A percentile compares a stretch with the other conserved stretches of the same genome.
phyloP scores from a whole-genome alignment of 2,797 vertebrate genomes.

The Cyprinodon diabolis region DNA sequence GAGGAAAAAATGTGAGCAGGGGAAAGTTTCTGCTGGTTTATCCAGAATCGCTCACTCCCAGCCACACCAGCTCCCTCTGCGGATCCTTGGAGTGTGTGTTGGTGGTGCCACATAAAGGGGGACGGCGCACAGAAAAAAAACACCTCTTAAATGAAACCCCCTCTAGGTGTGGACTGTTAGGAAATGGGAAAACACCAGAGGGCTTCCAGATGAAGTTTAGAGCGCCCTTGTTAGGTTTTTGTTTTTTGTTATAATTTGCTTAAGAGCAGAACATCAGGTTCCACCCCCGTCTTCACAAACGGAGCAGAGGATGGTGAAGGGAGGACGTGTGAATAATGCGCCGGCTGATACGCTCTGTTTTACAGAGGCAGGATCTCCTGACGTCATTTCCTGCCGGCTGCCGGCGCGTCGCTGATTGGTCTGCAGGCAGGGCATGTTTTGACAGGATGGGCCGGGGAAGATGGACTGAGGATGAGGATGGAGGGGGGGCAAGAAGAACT shows the following conservation, averaged over 20 bases:
- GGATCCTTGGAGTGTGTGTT: constrained; percentile 16
- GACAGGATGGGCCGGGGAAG: constrained; percentile 23
- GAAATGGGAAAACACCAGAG: constrained; percentile 38
- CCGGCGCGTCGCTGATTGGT: constrained; percentile 73
- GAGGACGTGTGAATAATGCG: constrained; percentile 59
- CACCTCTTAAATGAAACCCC: constrained; percentile 30
- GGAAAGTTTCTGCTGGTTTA: constrained; percentile 54
- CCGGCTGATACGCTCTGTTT: constrained; percentile 63
- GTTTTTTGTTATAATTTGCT: constrained; percentile 17
- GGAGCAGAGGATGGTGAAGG: constrained; percentile 31
- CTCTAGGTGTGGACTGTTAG: constrained; percentile 27
- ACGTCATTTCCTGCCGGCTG: constrained; percentile 84
- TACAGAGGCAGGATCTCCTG: constrained; percentile 65
- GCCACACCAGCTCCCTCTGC: constrained; percentile 38
- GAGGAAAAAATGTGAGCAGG: constrained; percentile 7
- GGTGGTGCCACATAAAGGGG: constrained; percentile 9
- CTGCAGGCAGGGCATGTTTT: constrained; percentile 50
- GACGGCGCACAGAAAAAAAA: constrained; percentile 32
- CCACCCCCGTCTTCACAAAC: constrained; percentile 41
- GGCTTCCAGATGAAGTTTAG: constrained; percentile 20
- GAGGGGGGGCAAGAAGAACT: constrained; percentile 48
- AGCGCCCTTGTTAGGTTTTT: constrained; percentile 9
- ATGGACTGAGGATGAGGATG: constrained; percentile 10
- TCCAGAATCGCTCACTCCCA: constrained; percentile 45
- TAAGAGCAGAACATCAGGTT: constrained; percentile 4